phyloP scores from a whole-genome alignment of 2,888 invertebrate genomes.

The Cerceris rybyensis region DNA sequence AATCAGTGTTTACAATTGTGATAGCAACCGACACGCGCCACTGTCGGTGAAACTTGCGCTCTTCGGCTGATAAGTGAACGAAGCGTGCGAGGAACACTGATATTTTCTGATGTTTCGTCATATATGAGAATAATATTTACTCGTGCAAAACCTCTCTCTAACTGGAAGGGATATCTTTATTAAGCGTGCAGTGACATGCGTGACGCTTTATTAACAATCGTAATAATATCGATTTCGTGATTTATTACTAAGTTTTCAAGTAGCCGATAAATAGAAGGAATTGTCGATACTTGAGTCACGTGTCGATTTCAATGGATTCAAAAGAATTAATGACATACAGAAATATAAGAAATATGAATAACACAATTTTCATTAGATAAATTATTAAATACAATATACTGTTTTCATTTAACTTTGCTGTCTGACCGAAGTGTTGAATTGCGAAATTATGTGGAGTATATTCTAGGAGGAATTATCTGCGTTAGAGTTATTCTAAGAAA shows the following conservation, averaged over 20 bases:
- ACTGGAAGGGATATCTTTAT: constrained; percentile 22
- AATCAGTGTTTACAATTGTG: constrained; percentile 45
- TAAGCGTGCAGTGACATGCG: constrained; percentile 24
- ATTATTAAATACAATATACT: too few species aligned
- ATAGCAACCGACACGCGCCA: constrained; percentile 74
- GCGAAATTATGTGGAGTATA: too few species aligned
- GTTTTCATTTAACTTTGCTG: too few species aligned
- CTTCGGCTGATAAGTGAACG: constrained; percentile 28
- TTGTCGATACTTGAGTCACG: not conserved
- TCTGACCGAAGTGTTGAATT: too few species aligned
- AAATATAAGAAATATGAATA: too few species aligned
- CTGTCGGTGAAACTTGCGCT: constrained; percentile 39
- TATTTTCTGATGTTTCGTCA: constrained; percentile 46
- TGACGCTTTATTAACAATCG: constrained; percentile 11
- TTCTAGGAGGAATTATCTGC: too few species aligned
- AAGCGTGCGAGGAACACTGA: constrained; percentile 28
- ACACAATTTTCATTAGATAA: too few species aligned
- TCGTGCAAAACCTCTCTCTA: not conserved
- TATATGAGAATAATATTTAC: constrained; percentile 56
- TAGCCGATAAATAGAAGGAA: not conserved
- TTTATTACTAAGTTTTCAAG: not conserved
- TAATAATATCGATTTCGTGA: constrained; percentile 4
- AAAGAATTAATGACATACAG: too few species aligned
- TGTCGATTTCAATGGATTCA: too few species aligned
- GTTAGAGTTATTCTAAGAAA: too few species aligned